These are phyloP conservation scores for Diplogasteroides magnus DNA, from an alignment of 1,140 invertebrate genomes.

Conservation along the genomic window DNA sequence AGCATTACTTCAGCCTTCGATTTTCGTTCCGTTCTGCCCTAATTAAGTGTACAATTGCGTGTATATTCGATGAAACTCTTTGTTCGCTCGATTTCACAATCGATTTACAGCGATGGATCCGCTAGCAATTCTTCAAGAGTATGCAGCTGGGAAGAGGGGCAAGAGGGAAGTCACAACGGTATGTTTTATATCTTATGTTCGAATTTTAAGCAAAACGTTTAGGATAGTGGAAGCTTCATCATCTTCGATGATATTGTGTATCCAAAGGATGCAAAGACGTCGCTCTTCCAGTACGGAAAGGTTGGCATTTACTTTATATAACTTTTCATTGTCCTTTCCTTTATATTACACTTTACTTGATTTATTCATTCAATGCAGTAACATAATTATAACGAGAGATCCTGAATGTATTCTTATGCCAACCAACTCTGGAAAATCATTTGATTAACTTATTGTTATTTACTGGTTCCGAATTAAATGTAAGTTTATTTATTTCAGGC, in stretches of 20 bases:
- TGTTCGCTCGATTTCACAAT: background rate
- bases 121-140: background rate
- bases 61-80: too few species aligned
- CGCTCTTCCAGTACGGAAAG: conserved; percentile 2
- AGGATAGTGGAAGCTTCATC: conserved; percentile 3
- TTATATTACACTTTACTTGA: too few species aligned
- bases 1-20: too few species aligned
- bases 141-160: background rate
- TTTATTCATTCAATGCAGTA: too few species aligned
- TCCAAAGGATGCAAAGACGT: background rate
- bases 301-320: background rate
- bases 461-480: conserved; percentile 7
- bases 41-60: too few species aligned
- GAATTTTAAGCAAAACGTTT: background rate
- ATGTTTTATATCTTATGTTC: background rate
- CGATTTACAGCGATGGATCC: too few species aligned
- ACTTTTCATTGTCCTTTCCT: conserved; percentile 6
- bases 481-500: conserved; percentile 1
- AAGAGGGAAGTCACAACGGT: conserved; percentile 1
- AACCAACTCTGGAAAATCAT: too few species aligned
- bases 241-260: conserved; percentile 8
- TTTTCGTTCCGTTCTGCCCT: too few species aligned
- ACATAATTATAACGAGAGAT: too few species aligned
- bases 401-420: too few species aligned
- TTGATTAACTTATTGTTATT: background rate